Conservation (phyloP, 2,797 vertebrate species). For the Amblyopsis hoosieri region DNA sequence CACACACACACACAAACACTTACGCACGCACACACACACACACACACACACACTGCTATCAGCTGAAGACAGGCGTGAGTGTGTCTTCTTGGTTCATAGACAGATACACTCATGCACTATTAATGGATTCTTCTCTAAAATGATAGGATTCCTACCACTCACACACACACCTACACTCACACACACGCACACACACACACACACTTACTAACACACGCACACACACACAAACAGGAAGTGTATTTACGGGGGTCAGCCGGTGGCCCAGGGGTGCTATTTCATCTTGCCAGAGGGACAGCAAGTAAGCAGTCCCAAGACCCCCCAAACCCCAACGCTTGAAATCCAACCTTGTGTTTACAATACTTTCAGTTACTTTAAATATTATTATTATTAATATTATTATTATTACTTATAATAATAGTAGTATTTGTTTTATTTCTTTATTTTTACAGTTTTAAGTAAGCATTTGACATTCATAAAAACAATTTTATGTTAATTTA, state of each 20-base stretch:
- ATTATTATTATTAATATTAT: too few relatives aligned
- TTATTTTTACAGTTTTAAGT: too few relatives aligned
- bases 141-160: slow-evolving; percentile 47
- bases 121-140: slow-evolving; percentile 73
- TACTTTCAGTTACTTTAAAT: not conserved
- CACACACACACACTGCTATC: slow-evolving; percentile 35
- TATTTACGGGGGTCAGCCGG: slow-evolving; percentile 51
- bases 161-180: too few relatives aligned
- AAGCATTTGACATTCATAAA: too few relatives aligned
- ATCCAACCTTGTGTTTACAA: slow-evolving; percentile 44
- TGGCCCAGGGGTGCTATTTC: slow-evolving; percentile 68
- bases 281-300: slow-evolving; percentile 51
- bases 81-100: slow-evolving; percentile 74
- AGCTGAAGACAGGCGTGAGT: slow-evolving; percentile 34
- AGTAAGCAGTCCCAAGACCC: slow-evolving; percentile 70
- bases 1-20: slow-evolving; percentile 13
- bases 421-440: too few relatives aligned
- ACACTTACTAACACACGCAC: slow-evolving; percentile 11
- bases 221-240: slow-evolving; percentile 1
- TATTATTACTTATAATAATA: too few relatives aligned
- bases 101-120: slow-evolving; percentile 78
- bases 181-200: too few relatives aligned
- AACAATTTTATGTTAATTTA: too few relatives aligned
- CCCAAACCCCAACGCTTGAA: slow-evolving; percentile 63
- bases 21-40: slow-evolving; percentile 18